Conservation (phyloP, 2,888 invertebrate genomes). For the Aquatica leii region DNA sequence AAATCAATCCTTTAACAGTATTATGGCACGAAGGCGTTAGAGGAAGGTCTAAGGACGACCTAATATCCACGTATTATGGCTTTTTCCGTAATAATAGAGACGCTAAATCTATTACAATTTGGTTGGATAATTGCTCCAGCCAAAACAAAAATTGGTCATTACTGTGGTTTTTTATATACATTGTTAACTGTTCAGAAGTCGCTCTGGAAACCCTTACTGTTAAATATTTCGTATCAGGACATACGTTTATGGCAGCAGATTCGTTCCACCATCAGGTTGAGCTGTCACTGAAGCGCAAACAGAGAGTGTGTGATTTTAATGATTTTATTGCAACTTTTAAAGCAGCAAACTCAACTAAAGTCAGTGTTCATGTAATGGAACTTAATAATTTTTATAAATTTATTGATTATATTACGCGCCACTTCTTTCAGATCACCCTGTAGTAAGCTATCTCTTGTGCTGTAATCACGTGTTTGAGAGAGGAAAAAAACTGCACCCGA, state of each 20-base stretch:
- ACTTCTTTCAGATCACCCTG: too few species aligned
- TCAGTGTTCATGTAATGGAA: not conserved
- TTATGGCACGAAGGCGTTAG: conserved; percentile 18
- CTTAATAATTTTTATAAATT: too few species aligned
- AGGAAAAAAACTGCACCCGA: too few species aligned
- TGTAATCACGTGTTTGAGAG: too few species aligned
- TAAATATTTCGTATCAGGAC: not conserved
- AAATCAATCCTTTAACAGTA: not conserved
- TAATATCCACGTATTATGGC: conserved; percentile 11
- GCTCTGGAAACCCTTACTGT: not conserved
- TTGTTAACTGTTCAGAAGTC: conserved; percentile 1
- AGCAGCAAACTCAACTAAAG: not conserved
- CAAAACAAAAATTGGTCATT: conserved; percentile 5
- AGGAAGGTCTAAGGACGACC: conserved; percentile 8
- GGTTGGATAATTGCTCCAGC: not conserved
- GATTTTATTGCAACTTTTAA: not conserved
- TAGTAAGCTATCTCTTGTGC: too few species aligned
- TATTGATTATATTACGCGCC: too few species aligned
- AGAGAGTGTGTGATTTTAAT: not conserved
- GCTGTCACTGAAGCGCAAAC: not conserved
- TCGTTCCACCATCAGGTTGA: not conserved
- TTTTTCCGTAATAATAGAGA: conserved; percentile 7
- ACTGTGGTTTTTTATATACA: not conserved
- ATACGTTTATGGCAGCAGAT: conserved; percentile 8
- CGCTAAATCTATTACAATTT: not conserved